A percentile compares a stretch with the other conserved stretches of the same genome.
Conservation (phyloP, 2,888 invertebrate genomes). For the Cryptocheilus praepositus region DNA sequence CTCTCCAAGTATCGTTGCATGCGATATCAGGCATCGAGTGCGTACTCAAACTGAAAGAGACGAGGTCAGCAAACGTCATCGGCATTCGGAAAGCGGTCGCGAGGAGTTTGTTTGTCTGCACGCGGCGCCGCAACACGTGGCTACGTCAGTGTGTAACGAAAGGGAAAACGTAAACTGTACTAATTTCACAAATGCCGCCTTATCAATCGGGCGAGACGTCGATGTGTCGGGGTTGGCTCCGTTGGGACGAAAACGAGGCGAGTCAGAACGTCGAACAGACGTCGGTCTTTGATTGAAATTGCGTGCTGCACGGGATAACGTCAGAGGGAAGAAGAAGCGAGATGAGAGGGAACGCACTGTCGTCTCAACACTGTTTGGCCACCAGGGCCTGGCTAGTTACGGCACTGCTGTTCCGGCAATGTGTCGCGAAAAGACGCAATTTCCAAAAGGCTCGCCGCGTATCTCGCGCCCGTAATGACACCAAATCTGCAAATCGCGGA, state of each 20-base stretch:
- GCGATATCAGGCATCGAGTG: conserved; percentile 11
- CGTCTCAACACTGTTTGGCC: conserved; percentile 29
- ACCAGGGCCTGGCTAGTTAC: conserved; percentile 36
- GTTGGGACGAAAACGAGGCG: background rate
- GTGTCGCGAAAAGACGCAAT: conserved; percentile 58
- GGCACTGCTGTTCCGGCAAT: conserved; percentile 50
- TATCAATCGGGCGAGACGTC: conserved; percentile 24
- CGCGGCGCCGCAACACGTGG: conserved; percentile 30
- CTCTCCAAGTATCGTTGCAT: conserved; percentile 23
- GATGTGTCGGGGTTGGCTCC: conserved; percentile 2
- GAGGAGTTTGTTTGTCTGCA: conserved; percentile 11
- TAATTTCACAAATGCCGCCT: conserved; percentile 27
- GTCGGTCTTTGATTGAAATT: background rate
- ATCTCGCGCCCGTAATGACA: conserved; percentile 23
- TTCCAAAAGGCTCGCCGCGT: conserved; percentile 43
- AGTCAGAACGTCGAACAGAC: background rate
- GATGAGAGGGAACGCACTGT: background rate
- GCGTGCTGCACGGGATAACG: background rate
- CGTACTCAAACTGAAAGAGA: too few species aligned
- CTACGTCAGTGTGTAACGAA: conserved; percentile 63
- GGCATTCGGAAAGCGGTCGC: background rate
- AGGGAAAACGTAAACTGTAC: conserved; percentile 61
- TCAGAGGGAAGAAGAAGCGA: background rate
- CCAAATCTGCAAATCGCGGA: conserved; percentile 38
- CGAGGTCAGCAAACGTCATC: background rate